These are phyloP conservation scores for Musca domestica DNA, from an alignment of 1,140 invertebrate species.

Conservation along the genomic window DNA sequence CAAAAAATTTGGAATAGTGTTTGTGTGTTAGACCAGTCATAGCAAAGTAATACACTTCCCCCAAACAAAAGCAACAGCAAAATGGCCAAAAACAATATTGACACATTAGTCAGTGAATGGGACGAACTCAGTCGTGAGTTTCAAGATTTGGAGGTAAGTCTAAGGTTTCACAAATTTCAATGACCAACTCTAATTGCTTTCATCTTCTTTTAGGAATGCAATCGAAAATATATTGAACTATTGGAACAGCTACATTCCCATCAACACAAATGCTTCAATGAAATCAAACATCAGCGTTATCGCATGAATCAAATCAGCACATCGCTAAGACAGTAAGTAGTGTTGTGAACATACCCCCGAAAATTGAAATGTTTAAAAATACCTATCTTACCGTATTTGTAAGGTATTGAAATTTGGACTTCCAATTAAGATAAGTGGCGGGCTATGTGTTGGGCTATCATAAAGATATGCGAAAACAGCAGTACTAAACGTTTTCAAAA, in stretches of 20 bases:
- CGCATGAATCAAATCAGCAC: conserved; percentile 77
- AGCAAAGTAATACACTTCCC: not conserved
- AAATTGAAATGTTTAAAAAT: too few species aligned
- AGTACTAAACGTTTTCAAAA: too few species aligned
- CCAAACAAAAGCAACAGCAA: not conserved
- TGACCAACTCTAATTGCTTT: not conserved
- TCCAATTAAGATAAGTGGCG: too few species aligned
- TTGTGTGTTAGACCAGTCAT: not conserved
- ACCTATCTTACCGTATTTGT: too few species aligned
- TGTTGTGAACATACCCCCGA: too few species aligned
- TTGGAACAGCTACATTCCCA: conserved; percentile 78
- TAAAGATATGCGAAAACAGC: too few species aligned
- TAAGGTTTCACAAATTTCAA: not conserved
- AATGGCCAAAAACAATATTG: conserved; percentile 39
- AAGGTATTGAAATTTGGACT: too few species aligned
- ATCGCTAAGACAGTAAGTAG: conserved; percentile 71
- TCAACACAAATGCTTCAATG: conserved; percentile 85
- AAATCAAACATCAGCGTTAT: conserved; percentile 86
- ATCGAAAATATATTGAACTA: conserved; percentile 80
- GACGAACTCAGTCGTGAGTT: conserved; percentile 66
- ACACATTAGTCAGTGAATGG: conserved; percentile 61
- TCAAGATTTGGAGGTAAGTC: conserved; percentile 62
- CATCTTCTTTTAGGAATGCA: conserved; percentile 57
- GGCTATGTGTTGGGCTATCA: too few species aligned
- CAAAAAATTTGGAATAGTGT: not conserved